These are phyloP conservation scores for Lacerta bilineata DNA, from an alignment of 2,797 vertebrate species.

Conservation along the genomic window DNA sequence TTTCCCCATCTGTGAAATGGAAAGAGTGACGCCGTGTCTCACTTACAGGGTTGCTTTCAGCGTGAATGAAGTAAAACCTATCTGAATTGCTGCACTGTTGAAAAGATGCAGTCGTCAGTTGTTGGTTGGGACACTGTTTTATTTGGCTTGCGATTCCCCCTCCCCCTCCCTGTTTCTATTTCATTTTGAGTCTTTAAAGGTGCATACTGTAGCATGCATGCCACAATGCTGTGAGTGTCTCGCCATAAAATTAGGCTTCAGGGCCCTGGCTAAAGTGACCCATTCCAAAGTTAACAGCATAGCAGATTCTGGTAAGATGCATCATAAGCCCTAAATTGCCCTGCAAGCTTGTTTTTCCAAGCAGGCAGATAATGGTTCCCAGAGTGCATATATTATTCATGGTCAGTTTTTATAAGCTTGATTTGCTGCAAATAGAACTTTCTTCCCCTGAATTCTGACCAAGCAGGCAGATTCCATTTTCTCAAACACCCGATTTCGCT, in stretches of 20 bases:
- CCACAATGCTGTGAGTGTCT: not conserved
- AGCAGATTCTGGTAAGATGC: constrained; percentile 11
- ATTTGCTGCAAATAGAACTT: not conserved
- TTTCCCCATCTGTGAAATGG: not conserved
- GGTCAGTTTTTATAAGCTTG: not conserved
- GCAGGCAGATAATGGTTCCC: not conserved
- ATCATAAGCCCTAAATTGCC: constrained; percentile 19
- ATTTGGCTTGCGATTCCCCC: not conserved
- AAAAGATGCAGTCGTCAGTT: not conserved
- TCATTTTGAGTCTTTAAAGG: not conserved
- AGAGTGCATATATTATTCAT: not conserved
- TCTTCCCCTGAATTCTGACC: not conserved
- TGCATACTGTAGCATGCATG: not conserved
- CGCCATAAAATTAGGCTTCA: constrained; percentile 1
- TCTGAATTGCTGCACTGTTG: not conserved
- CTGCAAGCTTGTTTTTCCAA: constrained; percentile 23
- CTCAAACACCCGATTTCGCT: not conserved
- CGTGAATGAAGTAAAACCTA: not conserved
- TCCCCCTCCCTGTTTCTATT: not conserved
- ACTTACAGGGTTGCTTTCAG: not conserved
- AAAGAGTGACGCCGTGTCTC: too few relatives aligned
- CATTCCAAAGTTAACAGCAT: constrained; percentile 6
- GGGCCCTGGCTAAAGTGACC: constrained; percentile 11
- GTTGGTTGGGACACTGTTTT: too few relatives aligned
- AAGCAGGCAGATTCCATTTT: constrained; percentile 14